phyloP scores from a whole-genome alignment of 2,888 invertebrate species.

The Parelbella ahira region DNA sequence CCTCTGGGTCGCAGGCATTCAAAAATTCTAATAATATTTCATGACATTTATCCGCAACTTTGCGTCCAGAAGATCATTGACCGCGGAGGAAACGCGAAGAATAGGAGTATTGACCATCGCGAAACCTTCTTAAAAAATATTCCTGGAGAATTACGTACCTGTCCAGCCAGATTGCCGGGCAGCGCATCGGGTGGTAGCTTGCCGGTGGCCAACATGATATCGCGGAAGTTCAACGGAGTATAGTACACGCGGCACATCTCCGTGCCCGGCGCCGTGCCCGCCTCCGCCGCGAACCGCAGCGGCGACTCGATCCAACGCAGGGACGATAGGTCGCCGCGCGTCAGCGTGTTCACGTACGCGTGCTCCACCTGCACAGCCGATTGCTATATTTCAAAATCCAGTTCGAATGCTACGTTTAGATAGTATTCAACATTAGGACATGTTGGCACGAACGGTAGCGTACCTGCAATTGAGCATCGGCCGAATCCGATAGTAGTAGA shows the following conservation, averaged over 20 bases:
- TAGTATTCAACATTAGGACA: no score
- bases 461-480: constrained; percentile 75
- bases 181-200: constrained; percentile 98
- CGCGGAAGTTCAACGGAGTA: constrained; percentile 98
- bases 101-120: no score
- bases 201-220: constrained; percentile 98
- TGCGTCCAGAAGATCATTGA: no score
- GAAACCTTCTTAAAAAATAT: no score
- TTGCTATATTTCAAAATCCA: no score
- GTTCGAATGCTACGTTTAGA: no score
- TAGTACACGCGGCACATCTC: constrained; percentile 94
- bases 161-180: constrained; percentile 91
- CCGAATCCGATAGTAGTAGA: constrained; percentile 80
- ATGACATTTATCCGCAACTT: no score
- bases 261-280: constrained; percentile 55
- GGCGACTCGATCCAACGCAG: constrained; percentile 94
- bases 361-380: constrained; percentile 90
- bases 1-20: no score
- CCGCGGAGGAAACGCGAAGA: no score
- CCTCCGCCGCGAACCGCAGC: constrained; percentile 46
- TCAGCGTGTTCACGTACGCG: constrained; percentile 96
- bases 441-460: no score
- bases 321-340: constrained; percentile 96
- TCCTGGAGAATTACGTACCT: constrained; percentile 55
- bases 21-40: no score